phyloP scores from a whole-genome alignment of 2,888 invertebrate species.

The Hyalella azteca region DNA sequence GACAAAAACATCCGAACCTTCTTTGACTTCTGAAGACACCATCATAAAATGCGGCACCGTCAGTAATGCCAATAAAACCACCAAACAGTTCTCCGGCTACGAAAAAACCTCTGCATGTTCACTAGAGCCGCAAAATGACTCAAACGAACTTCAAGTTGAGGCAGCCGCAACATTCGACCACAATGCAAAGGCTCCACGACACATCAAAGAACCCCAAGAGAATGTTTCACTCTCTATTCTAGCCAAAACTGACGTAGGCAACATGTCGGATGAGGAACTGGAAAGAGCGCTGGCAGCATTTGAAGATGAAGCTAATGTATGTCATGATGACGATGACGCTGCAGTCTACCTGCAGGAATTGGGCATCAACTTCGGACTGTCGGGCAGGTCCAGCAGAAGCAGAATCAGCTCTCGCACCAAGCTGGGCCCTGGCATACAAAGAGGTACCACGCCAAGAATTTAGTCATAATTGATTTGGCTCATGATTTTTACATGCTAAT shows the following conservation, averaged over 20 bases:
- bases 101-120: neutral
- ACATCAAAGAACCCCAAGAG: neutral
- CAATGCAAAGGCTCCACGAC: neutral
- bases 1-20: neutral
- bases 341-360: constrained; percentile 53
- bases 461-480: no score
- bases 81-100: neutral
- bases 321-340: constrained; percentile 53
- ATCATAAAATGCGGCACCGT: neutral
- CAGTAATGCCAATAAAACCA: neutral
- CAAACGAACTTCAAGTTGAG: neutral
- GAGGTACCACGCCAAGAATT: no score
- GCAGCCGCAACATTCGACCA: neutral
- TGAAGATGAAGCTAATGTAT: constrained; percentile 10
- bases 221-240: neutral
- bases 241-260: neutral
- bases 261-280: constrained; percentile 9
- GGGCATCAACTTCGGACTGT: constrained; percentile 54
- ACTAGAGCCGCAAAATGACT: neutral
- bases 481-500: no score
- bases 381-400: constrained; percentile 43
- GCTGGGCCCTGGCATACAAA: neutral
- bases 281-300: constrained; percentile 9
- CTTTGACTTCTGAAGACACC: neutral
- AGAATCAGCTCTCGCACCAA: neutral